These are phyloP conservation scores for Galerucella pusilla DNA, from an alignment of 2,888 invertebrate genomes.

Conservation along the genomic window DNA sequence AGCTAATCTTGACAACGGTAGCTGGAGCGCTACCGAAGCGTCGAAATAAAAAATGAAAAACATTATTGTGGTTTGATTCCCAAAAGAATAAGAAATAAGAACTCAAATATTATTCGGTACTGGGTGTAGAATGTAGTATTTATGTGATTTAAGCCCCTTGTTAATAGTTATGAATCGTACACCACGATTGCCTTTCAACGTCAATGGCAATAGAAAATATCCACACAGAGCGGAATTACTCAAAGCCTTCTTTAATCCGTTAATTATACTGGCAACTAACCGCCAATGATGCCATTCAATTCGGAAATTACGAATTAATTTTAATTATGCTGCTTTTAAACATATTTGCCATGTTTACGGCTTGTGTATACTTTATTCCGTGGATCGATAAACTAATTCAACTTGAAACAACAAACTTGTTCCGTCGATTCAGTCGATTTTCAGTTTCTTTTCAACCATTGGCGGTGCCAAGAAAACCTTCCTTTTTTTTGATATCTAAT, in stretches of 20 bases:
- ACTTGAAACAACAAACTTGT: conserved; percentile 51
- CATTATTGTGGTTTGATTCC: too few relatives aligned
- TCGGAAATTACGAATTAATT: conserved; percentile 61
- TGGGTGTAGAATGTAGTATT: not conserved
- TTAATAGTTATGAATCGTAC: not conserved
- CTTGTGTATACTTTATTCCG: conserved; percentile 48
- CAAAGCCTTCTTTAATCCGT: conserved; percentile 62
- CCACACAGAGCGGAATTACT: conserved; percentile 58
- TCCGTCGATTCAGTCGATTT: conserved; percentile 38
- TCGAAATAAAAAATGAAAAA: too few relatives aligned
- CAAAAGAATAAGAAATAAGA: too few relatives aligned
- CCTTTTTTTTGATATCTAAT: too few relatives aligned
- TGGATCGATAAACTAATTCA: conserved; percentile 53
- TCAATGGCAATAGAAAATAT: conserved; percentile 48
- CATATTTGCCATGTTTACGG: conserved; percentile 51
- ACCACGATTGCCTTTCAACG: conserved; percentile 41
- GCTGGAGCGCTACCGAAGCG: too few relatives aligned
- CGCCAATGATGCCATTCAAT: conserved; percentile 63
- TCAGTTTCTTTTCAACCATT: conserved; percentile 27
- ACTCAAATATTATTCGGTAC: too few relatives aligned
- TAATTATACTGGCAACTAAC: conserved; percentile 61
- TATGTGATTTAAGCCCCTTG: not conserved
- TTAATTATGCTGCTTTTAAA: conserved; percentile 53
- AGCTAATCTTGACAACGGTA: too few relatives aligned
- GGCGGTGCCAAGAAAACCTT: conserved; percentile 14